Percentiles rank a stretch among this genome's conserved stretches.
Conservation (phyloP, 2,888 invertebrate species). For the Junonia oenone region DNA sequence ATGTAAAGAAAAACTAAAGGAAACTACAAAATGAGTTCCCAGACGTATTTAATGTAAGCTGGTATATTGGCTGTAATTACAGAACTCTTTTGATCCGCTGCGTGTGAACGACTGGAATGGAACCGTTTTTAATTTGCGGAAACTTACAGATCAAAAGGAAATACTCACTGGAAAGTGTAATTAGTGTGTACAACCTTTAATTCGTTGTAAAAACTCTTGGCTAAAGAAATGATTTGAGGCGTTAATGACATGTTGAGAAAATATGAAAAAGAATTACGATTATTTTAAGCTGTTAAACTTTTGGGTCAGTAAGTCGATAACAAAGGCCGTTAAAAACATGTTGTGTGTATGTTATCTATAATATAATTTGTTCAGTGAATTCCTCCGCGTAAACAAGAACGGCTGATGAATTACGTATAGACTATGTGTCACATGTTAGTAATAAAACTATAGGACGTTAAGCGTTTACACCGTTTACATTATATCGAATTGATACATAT, state of each 20-base stretch:
- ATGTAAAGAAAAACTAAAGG: background rate
- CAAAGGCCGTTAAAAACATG: background rate
- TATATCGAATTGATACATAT: too few relatives aligned
- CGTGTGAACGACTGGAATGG: conserved; percentile 7
- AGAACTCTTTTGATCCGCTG: conserved; percentile 5
- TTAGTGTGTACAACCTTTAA: conserved; percentile 12
- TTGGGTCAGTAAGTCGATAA: background rate
- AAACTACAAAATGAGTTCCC: background rate
- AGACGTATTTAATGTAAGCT: background rate
- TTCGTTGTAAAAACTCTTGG: background rate
- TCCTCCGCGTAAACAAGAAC: background rate
- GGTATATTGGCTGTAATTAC: conserved; percentile 1
- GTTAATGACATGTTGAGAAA: background rate
- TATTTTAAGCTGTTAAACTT: background rate
- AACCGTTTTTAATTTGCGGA: conserved; percentile 12
- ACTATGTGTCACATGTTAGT: background rate
- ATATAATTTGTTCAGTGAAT: background rate
- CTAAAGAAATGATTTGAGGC: background rate
- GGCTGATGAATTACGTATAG: conserved; percentile 1
- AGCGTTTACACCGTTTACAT: conserved; percentile 1
- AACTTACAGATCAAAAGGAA: conserved; percentile 18
- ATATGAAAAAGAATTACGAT: background rate
- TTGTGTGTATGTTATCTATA: too few relatives aligned
- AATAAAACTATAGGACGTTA: background rate
- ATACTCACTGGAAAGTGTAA: conserved; percentile 11